Conservation (phyloP, 2,888 invertebrate species). For the Lumbricus terrestris region DNA sequence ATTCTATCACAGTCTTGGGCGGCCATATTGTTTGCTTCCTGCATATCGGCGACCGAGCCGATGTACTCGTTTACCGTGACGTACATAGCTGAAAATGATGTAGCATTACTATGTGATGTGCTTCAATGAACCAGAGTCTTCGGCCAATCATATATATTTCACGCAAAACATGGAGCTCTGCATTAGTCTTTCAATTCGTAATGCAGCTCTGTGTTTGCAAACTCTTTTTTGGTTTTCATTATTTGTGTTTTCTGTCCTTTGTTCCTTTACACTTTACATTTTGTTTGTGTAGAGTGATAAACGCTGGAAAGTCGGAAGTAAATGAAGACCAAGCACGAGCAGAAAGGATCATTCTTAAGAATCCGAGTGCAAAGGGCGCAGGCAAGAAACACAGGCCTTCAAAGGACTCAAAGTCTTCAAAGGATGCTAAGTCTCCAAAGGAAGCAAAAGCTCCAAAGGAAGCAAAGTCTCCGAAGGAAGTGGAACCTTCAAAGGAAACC, state of each 20-base stretch:
- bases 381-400: background rate
- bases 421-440: background rate
- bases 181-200: no score
- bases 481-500: background rate
- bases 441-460: background rate
- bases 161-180: no score
- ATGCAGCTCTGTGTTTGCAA: no score
- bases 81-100: background rate
- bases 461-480: background rate
- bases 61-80: no score
- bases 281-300: conserved; percentile 66
- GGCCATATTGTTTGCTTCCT: no score
- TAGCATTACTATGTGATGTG: background rate
- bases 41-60: no score
- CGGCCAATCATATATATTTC: background rate
- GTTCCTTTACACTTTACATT: no score
- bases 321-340: conserved; percentile 74
- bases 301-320: conserved; percentile 76
- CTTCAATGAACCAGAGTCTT: background rate
- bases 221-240: background rate
- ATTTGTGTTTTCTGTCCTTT: background rate
- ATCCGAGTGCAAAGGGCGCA: background rate
- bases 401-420: background rate
- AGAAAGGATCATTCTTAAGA: conserved; percentile 24
- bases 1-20: no score